Evolutionary conservation across 2,888 invertebrate genomes (phyloP).

Genomic region (Amiota mariae): DNA sequence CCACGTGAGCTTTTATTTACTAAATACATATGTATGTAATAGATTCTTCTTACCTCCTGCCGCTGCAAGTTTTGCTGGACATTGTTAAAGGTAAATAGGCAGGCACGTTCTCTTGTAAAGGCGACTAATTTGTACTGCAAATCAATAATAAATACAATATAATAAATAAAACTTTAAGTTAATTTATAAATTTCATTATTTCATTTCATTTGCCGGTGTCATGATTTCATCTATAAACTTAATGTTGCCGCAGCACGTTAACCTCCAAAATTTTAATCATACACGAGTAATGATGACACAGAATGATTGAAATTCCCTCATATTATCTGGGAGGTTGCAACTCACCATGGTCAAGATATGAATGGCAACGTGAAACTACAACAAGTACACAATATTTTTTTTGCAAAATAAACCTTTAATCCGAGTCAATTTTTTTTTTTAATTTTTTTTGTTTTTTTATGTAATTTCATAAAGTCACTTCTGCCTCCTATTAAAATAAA

Average conservation of each 20-base stretch:
- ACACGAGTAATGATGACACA: not conserved
- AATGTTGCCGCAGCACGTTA: conserved; percentile 38
- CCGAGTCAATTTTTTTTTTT: conserved; percentile 42
- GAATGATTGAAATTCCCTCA: not conserved
- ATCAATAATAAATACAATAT: conserved; percentile 10
- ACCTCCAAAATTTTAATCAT: conserved; percentile 50
- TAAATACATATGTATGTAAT: too few species aligned
- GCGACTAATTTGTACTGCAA: conserved; percentile 67
- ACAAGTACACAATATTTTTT: not conserved
- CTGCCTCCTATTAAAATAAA: conserved; percentile 44
- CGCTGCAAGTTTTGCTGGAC: conserved; percentile 58
- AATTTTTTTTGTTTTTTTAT: conserved; percentile 59
- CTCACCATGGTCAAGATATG: conserved; percentile 59
- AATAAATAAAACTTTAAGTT: not conserved
- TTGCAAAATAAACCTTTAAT: too few species aligned
- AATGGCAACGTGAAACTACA: not conserved
- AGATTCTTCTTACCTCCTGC: conserved; percentile 57
- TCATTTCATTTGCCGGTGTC: not conserved
- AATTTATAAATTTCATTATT: not conserved
- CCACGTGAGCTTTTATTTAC: not conserved
- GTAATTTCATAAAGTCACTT: conserved; percentile 60
- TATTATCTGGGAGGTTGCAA: not conserved
- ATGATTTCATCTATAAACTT: not conserved
- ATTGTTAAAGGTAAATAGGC: conserved; percentile 55
- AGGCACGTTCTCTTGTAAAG: conserved; percentile 57